phyloP scores from a whole-genome alignment of 2,113 vertebrate genomes.

The Plecturocebus donacophilus region DNA sequence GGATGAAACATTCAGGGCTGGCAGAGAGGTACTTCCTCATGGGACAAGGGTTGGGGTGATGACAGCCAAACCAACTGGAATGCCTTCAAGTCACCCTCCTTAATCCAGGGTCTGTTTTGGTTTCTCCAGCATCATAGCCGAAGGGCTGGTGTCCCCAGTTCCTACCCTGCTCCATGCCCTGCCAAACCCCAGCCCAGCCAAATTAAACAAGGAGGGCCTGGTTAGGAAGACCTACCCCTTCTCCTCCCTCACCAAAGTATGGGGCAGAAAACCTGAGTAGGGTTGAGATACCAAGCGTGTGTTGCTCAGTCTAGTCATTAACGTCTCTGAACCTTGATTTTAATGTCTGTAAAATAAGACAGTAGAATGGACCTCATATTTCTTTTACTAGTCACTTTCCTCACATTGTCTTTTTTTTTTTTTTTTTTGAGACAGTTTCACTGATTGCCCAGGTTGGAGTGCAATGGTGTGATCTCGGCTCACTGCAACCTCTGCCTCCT shows the following conservation, averaged over 20 bases:
- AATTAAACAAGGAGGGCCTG: background rate
- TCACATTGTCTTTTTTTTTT: no score
- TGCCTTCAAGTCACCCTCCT: background rate
- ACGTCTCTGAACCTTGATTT: conserved; percentile 17
- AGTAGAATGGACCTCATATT: background rate
- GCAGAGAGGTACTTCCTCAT: background rate
- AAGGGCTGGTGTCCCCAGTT: background rate
- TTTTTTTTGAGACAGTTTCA: no score
- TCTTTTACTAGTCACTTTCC: background rate
- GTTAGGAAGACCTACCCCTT: background rate
- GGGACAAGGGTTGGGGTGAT: background rate
- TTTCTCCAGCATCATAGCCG: background rate
- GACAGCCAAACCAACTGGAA: background rate
- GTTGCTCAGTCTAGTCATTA: background rate
- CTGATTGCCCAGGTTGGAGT: no score
- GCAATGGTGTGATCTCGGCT: no score
- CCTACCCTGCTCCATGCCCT: background rate
- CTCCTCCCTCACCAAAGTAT: background rate
- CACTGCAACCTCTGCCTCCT: no score
- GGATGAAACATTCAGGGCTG: background rate
- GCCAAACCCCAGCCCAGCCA: background rate
- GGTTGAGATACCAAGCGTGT: background rate
- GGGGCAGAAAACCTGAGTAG: background rate
- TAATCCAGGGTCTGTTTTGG: background rate
- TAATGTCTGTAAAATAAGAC: background rate